Conservation (phyloP, 2,888 invertebrate species). For the Alloplasta piceator region DNA sequence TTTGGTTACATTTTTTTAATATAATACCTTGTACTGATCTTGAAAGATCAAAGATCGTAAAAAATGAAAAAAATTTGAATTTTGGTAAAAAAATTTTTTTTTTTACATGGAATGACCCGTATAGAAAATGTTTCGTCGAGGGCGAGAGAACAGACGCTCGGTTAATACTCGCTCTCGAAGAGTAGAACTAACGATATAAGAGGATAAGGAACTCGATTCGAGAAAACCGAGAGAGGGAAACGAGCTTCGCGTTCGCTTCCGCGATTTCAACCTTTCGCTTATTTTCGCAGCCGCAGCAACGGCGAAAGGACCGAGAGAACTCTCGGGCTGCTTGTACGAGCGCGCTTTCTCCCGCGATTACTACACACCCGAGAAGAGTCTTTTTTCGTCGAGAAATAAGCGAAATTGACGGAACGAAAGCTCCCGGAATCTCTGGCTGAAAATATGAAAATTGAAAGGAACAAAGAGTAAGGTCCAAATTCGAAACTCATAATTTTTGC, state of each 20-base stretch:
- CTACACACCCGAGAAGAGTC: not conserved
- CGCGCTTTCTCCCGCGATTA: not conserved
- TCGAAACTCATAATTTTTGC: too few relatives aligned
- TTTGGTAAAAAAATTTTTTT: too few relatives aligned
- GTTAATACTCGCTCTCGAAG: slow-evolving; percentile 36
- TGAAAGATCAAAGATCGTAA: too few relatives aligned
- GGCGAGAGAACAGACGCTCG: slow-evolving; percentile 52
- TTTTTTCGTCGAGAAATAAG: slow-evolving; percentile 63
- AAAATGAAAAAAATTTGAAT: too few relatives aligned
- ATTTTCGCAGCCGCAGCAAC: slow-evolving; percentile 51
- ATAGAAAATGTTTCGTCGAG: slow-evolving; percentile 57
- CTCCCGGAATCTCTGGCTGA: not conserved
- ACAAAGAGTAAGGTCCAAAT: not conserved
- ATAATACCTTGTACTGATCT: too few relatives aligned
- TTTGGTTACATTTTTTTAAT: too few relatives aligned
- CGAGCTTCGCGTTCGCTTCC: slow-evolving; percentile 18
- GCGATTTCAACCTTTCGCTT: slow-evolving; percentile 56
- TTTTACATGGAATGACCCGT: too few relatives aligned
- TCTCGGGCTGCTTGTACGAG: slow-evolving; percentile 9
- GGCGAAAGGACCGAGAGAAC: slow-evolving; percentile 19
- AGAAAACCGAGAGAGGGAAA: slow-evolving; percentile 40
- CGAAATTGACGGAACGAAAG: slow-evolving; percentile 51
- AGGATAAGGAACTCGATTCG: slow-evolving; percentile 78
- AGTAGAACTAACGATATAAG: slow-evolving; percentile 71
- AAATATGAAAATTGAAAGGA: slow-evolving; percentile 41